Conservation (phyloP, 2,797 vertebrate genomes). For the Glossophaga mutica region DNA sequence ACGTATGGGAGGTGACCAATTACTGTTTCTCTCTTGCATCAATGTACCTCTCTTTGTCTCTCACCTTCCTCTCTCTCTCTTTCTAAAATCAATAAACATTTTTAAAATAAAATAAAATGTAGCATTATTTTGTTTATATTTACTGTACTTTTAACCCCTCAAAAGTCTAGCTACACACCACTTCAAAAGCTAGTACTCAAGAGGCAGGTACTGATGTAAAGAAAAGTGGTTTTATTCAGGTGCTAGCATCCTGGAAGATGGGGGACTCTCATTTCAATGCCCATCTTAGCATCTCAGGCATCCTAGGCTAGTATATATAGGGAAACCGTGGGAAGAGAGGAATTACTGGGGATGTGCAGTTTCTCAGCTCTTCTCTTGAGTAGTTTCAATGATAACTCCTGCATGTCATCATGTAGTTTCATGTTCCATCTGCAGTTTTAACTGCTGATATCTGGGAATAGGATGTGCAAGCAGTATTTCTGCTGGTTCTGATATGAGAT, state of each 20-base stretch:
- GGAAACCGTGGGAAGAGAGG: neutral
- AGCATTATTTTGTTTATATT: neutral
- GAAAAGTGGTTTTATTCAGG: neutral
- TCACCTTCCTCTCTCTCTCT: no score
- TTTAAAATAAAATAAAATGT: neutral
- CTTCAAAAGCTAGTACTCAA: neutral
- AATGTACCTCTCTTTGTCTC: no score
- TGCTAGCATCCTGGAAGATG: neutral
- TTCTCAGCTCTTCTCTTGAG: neutral
- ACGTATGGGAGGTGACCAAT: no score
- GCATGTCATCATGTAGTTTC: neutral
- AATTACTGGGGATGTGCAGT: neutral
- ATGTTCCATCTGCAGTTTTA: neutral
- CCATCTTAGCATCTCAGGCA: neutral
- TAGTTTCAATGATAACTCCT: neutral
- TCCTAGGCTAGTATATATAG: neutral
- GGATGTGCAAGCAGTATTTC: neutral
- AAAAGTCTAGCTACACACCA: neutral
- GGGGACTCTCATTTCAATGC: neutral
- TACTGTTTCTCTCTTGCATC: no score
- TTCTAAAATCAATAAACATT: no score
- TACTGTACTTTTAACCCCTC: neutral
- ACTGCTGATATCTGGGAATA: neutral
- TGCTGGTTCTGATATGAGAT: neutral
- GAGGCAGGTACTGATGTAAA: neutral